Percentiles rank a stretch among this genome's conserved stretches.
These are phyloP conservation scores for Yoshiicerus persimilis DNA, from an alignment of 1,140 invertebrate species.

Conservation along the genomic window DNA sequence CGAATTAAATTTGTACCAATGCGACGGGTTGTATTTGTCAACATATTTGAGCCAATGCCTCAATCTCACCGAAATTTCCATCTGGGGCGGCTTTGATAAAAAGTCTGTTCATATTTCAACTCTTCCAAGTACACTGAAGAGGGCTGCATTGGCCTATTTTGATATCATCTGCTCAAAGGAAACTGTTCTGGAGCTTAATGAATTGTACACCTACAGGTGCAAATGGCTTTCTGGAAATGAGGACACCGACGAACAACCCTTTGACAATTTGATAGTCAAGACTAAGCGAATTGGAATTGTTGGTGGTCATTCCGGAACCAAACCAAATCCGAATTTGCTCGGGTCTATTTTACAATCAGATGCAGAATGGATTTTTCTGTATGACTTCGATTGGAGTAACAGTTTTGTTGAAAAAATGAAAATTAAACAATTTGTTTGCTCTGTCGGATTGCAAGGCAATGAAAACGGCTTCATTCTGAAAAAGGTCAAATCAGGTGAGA, in stretches of 20 bases:
- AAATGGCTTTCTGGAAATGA: background rate
- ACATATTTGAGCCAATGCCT: background rate
- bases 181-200: background rate
- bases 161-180: background rate
- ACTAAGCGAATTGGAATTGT: background rate
- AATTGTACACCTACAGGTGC: conserved; percentile 1
- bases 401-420: background rate
- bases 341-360: background rate
- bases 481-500: background rate
- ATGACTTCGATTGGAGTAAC: conserved; percentile 2
- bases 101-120: background rate
- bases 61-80: background rate
- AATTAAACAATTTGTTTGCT: background rate
- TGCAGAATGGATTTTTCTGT: conserved; percentile 5
- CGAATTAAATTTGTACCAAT: conserved; percentile 6
- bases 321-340: background rate
- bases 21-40: background rate
- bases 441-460: background rate
- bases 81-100: background rate
- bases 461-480: background rate
- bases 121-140: background rate
- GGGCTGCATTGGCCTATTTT: background rate
- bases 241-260: background rate
- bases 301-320: background rate
- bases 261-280: background rate